A percentile compares a stretch with the other conserved stretches of the same genome.
These are phyloP conservation scores for Kryptolebias marmoratus DNA, from an alignment of 2,113 vertebrate species.

Conservation along the genomic window DNA sequence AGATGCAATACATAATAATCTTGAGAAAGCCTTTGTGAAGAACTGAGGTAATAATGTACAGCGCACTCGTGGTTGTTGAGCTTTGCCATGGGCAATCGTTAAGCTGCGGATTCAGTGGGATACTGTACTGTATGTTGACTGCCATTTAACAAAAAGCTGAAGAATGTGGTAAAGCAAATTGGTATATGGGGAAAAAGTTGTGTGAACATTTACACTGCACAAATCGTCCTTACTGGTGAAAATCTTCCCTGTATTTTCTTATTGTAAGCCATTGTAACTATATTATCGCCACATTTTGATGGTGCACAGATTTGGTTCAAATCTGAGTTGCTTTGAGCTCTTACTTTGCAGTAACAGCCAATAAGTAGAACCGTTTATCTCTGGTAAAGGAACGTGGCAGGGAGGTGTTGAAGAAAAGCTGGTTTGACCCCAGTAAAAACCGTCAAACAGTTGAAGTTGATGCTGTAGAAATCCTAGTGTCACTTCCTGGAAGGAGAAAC, in stretches of 20 bases:
- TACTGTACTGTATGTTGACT: conserved; percentile 69
- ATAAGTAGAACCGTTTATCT: conserved; percentile 39
- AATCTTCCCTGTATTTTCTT: conserved; percentile 53
- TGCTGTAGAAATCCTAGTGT: conserved; percentile 41
- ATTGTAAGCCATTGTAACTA: conserved; percentile 48
- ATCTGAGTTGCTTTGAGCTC: conserved; percentile 45
- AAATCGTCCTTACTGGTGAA: conserved; percentile 55
- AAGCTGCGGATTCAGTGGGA: conserved; percentile 52
- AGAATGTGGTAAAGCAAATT: conserved; percentile 62
- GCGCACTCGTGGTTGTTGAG: conserved; percentile 43
- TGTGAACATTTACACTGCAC: conserved; percentile 67
- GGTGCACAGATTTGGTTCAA: conserved; percentile 62
- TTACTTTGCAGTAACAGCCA: conserved; percentile 40
- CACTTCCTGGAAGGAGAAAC: not conserved
- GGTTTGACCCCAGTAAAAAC: conserved; percentile 37
- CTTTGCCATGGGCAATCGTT: conserved; percentile 28
- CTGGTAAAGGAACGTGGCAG: conserved; percentile 34
- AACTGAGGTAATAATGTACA: conserved; percentile 65
- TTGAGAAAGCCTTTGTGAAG: conserved; percentile 62
- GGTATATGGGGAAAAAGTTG: conserved; percentile 34
- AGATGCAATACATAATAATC: conserved; percentile 82
- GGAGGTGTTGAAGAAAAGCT: conserved; percentile 1
- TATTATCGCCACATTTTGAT: conserved; percentile 62
- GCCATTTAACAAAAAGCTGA: conserved; percentile 49
- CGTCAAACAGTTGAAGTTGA: conserved; percentile 8